Evolutionary conservation across 30 jellyfish, hydroid and myxozoan species (phyloP).

Genomic region (Aurelia aurita complex sp. Pacific): DNA sequence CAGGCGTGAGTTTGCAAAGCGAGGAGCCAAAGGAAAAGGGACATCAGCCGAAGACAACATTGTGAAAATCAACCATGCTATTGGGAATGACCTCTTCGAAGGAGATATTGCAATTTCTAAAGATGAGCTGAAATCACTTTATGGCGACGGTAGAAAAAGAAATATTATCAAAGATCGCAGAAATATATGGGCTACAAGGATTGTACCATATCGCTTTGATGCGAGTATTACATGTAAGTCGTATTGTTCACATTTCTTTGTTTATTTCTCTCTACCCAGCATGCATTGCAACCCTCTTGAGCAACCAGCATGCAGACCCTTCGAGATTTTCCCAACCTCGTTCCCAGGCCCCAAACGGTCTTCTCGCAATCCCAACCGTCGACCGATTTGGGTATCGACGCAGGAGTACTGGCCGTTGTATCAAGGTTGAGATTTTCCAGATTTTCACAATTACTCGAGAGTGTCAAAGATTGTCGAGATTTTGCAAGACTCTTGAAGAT

Average conservation of each 20-base stretch:
- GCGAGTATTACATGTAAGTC: too few relatives aligned
- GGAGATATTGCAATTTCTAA: slow-evolving; percentile 26
- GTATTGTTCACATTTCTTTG: neutral
- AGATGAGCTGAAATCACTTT: neutral
- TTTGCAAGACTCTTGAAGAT: too few relatives aligned
- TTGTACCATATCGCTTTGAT: slow-evolving; percentile 12
- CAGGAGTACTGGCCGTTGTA: too few relatives aligned
- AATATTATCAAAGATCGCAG: slow-evolving; percentile 1
- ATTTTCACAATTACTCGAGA: too few relatives aligned
- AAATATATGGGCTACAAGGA: slow-evolving; percentile 23
- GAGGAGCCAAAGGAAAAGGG: neutral
- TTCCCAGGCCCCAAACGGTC: too few relatives aligned
- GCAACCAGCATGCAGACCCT: too few relatives aligned
- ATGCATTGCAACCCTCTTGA: neutral
- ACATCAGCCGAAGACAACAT: slow-evolving; percentile 39
- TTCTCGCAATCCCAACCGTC: too few relatives aligned
- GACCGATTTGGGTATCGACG: too few relatives aligned
- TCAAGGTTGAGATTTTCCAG: too few relatives aligned
- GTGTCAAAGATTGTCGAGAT: too few relatives aligned
- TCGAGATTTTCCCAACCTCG: too few relatives aligned
- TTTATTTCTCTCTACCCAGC: neutral
- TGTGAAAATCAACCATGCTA: slow-evolving; percentile 5
- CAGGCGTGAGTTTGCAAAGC: neutral
- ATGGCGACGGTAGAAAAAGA: slow-evolving; percentile 20
- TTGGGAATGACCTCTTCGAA: slow-evolving; percentile 30